Evolutionary conservation across 2,888 invertebrate species (phyloP).

Genomic region (Morpho helenor): DNA sequence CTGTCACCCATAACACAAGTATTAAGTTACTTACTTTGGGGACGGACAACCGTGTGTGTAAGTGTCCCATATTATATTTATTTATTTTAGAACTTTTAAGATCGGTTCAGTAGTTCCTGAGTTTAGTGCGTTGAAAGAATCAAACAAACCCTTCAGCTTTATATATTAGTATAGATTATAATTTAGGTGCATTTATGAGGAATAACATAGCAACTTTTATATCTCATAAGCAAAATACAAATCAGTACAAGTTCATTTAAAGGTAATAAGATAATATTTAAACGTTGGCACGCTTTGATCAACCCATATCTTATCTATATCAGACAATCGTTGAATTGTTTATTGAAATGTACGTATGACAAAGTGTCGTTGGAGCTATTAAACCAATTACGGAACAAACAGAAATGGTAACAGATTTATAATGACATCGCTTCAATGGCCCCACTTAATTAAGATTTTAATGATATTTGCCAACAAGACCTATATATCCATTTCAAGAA

Average conservation of each 20-base stretch:
- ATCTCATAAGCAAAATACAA: background rate
- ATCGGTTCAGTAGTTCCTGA: too few species aligned
- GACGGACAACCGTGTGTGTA: too few species aligned
- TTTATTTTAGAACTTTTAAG: too few species aligned
- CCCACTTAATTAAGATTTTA: conserved; percentile 20
- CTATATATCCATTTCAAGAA: conserved; percentile 12
- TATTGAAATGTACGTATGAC: conserved; percentile 18
- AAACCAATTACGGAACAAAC: conserved; percentile 19
- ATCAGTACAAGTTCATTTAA: conserved; percentile 15
- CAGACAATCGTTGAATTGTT: conserved; percentile 7
- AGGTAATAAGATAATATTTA: conserved; percentile 6
- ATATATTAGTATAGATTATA: too few species aligned
- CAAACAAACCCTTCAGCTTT: too few species aligned
- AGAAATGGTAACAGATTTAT: conserved; percentile 16
- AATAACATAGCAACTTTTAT: too few species aligned
- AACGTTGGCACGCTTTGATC: conserved; percentile 20
- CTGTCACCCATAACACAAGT: too few species aligned
- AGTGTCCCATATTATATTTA: too few species aligned
- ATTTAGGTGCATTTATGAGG: too few species aligned
- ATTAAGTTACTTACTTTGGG: too few species aligned
- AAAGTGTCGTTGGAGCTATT: conserved; percentile 21
- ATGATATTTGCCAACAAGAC: conserved; percentile 17
- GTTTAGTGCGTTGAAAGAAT: too few species aligned
- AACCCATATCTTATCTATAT: conserved; percentile 16
- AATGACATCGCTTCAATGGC: conserved; percentile 9